phyloP scores from a whole-genome alignment of 30 jellyfish, hydroid and myxozoan species.

The Aurelia aurita complex sp. Pacific region DNA sequence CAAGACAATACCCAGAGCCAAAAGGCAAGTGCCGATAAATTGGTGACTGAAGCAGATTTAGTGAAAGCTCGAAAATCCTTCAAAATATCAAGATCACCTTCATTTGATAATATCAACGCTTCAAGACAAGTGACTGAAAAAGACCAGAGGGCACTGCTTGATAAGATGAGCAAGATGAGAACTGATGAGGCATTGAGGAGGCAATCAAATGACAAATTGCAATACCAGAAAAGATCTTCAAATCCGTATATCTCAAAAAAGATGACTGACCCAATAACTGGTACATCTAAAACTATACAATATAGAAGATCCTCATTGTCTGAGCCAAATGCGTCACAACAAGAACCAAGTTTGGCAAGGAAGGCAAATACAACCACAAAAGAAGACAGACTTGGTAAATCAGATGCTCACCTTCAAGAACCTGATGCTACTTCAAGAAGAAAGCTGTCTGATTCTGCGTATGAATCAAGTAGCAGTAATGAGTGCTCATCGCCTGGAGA shows the following conservation, averaged over 20 bases:
- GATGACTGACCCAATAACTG: not conserved
- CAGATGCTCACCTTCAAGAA: not conserved
- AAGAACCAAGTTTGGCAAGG: not conserved
- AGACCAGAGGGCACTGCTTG: constrained; percentile 52
- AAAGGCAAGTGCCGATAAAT: constrained; percentile 13
- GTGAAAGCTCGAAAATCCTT: constrained; percentile 56
- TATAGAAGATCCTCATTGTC: not conserved
- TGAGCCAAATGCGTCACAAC: not conserved
- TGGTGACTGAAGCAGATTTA: constrained; percentile 22
- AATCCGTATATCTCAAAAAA: not conserved
- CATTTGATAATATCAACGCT: constrained; percentile 50
- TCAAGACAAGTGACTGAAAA: not conserved
- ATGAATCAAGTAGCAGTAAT: constrained; percentile 47
- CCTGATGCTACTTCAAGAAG: not conserved
- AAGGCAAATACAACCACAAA: not conserved
- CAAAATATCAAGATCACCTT: constrained; percentile 74
- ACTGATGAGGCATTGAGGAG: constrained; percentile 26
- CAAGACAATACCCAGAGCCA: not conserved
- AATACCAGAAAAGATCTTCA: not conserved
- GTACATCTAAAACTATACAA: not conserved
- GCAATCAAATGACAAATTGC: not conserved
- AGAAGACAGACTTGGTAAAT: constrained; percentile 15
- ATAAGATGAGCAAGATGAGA: constrained; percentile 47
- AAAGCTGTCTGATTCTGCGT: constrained; percentile 58
- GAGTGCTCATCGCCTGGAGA: constrained; percentile 50